Evolutionary conservation across 2,113 vertebrate genomes (phyloP), one percentile per base, ranked within the genome.

Genomic region (Mus spicilegus): DNA sequence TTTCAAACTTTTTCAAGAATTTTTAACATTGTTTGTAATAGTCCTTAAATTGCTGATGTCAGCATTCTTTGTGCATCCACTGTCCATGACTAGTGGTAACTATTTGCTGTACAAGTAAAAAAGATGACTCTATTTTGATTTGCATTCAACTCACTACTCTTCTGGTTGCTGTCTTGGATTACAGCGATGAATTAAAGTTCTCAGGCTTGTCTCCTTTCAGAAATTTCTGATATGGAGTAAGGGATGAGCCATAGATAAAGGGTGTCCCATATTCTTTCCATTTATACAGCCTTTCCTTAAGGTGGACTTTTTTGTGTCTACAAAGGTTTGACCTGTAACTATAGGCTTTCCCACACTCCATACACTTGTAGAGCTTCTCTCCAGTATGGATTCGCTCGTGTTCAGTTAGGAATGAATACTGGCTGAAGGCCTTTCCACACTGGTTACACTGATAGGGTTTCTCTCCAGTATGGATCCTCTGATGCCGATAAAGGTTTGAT

Each of bases 311-410:
- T 65, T 92, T 97, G 90, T 97, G 95, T 91, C 95, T 96, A 49
- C 94, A 97, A 36, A 97, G 97, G 94, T 97, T 97, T 77, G 97
- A 97, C 51, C 97, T 95, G 12, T 97, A 97, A 49, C 96, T 97
- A n/a, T 97, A 97, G 24, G 97, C 96, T 85, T 97, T 97, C 30
- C 97, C 97, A 78, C 97, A 97, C 39, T 97, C 97, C 96, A 97
- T 46, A 73, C 97, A 97, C 65, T 97, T 97, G 42, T 94, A 97
- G 58, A 96, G 97, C 51, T 97, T 97, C 94, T 97, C 96, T 49
- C 96, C 97, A 12, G 93, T 98, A 5, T 97, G 96, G 91, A 97
- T 98, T 26, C 93, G 94, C 85, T 98, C 96, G 0, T 97, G 97
- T 61, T 98, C 97, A 8, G 95, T 98, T 7, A 98, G 89, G 67